A percentile compares a stretch with the other conserved stretches of the same genome.
These are phyloP conservation scores for Leptopilina boulardi DNA, from an alignment of 1,140 invertebrate genomes.

Conservation along the genomic window DNA sequence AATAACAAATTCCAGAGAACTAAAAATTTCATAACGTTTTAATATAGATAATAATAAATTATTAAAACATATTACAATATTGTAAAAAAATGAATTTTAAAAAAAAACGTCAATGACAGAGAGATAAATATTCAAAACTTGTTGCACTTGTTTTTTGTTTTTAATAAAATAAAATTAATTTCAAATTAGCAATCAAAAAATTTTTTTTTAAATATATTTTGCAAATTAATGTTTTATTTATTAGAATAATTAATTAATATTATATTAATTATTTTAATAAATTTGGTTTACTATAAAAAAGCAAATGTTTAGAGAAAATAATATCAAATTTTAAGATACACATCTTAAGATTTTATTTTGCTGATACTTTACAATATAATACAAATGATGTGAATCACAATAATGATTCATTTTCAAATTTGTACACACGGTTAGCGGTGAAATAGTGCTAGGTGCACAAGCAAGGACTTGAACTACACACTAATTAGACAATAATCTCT, in stretches of 20 bases:
- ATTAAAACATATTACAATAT: neutral
- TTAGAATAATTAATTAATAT: no score
- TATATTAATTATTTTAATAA: no score
- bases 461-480: slow-evolving; percentile 50
- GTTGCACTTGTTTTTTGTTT: no score
- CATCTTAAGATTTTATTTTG: slow-evolving; percentile 61
- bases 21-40: slow-evolving; percentile 15
- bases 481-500: slow-evolving; percentile 42
- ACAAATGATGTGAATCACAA: slow-evolving; percentile 58
- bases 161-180: no score
- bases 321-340: slow-evolving; percentile 44
- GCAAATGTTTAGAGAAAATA: neutral
- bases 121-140: no score
- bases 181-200: no score
- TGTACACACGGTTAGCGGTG: slow-evolving; percentile 30
- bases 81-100: neutral
- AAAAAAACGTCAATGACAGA: neutral
- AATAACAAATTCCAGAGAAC: neutral
- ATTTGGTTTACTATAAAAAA: no score
- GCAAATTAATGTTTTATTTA: no score
- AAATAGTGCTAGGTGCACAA: slow-evolving; percentile 48
- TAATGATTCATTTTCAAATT: slow-evolving; percentile 39
- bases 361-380: slow-evolving; percentile 68
- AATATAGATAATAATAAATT: no score
- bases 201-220: no score